A percentile compares a stretch with the other conserved stretches of the same genome.
Evolutionary conservation across 2,113 vertebrate species (phyloP).

Genomic region (Phylloscopus trochilus): DNA sequence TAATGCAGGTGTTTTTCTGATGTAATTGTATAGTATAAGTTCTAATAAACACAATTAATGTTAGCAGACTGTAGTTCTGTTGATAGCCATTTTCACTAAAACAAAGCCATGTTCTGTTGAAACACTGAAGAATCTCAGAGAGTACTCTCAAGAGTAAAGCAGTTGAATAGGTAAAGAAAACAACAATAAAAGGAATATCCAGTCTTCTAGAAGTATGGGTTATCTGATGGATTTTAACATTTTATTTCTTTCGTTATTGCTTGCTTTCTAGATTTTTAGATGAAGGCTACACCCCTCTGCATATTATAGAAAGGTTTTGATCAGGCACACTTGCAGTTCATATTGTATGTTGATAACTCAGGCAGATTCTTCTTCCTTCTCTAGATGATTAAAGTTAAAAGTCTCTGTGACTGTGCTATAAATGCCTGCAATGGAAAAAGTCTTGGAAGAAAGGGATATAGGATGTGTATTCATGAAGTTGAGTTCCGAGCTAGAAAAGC

Average conservation of each 20-base stretch:
- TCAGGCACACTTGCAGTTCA: background rate
- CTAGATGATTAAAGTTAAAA: background rate
- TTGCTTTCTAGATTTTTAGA: background rate
- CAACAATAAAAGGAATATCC: background rate
- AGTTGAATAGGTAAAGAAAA: background rate
- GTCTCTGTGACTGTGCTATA: background rate
- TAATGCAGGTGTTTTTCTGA: background rate
- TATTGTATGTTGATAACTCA: background rate
- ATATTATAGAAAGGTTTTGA: background rate
- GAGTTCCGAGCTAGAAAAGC: background rate
- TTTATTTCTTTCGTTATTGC: background rate
- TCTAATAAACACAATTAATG: background rate
- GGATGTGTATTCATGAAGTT: background rate
- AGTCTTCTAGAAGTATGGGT: background rate
- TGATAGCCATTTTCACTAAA: background rate
- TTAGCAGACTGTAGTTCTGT: background rate
- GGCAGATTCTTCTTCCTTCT: background rate
- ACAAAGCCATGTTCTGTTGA: rapidly evolving
- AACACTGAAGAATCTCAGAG: background rate
- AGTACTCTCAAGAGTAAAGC: background rate
- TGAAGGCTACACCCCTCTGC: background rate
- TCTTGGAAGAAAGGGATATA: background rate
- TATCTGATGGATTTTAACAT: background rate
- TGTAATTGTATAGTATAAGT: background rate
- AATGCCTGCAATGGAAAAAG: background rate